Base-by-base conservation (phyloP, 2,113 vertebrate genomes). In the Esox niger region DNA sequence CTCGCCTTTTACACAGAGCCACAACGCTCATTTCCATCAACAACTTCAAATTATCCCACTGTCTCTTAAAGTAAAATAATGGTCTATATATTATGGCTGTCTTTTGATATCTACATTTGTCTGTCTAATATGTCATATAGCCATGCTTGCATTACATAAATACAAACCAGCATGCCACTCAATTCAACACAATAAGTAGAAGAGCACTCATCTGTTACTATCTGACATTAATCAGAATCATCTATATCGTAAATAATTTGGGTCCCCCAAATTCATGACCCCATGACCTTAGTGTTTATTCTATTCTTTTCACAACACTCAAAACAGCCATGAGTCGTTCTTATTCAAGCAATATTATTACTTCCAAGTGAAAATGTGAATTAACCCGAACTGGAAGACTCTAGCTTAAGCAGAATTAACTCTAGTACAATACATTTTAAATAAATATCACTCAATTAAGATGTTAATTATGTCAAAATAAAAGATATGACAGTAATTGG, bases 101-200 rank as follows among this genome's bases (percentile, higher is more conserved):
- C 26, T 59, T 46, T 30, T 65, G 30, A 59, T 59, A 65, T 65
- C n/a, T n/a, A n/a, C n/a, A 17, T 30, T 49, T 54, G 29, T 6
- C 63, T 29, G 63, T 30, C 20, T 47, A 25, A 47, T 30, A 30
- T 46, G 29, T 29, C 27, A 29, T 49, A 6, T 30, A 52, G 38
- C 63, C 63, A 49, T 46, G n/a, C 30, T 30, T 47, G 26, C 26
- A 49, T 49, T 49, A 9, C 26, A 59, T 27, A 32, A 7, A 59
- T 4, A 59, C 17, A 58, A 31, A 59, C 4, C 20, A 59, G 29
- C 29, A 20, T 59, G 27, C 57, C 57, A 59, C 29, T 59, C n/a
- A n/a, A 52, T 23, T 21, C 57, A 29, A 59, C 2, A 2, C 27
- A 59, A 59, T 59, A 31, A 29, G 27, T 59, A 30, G 15, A 59